Base-by-base conservation (phyloP, 2,797 vertebrate species). In the Brotula barbata region DNA sequence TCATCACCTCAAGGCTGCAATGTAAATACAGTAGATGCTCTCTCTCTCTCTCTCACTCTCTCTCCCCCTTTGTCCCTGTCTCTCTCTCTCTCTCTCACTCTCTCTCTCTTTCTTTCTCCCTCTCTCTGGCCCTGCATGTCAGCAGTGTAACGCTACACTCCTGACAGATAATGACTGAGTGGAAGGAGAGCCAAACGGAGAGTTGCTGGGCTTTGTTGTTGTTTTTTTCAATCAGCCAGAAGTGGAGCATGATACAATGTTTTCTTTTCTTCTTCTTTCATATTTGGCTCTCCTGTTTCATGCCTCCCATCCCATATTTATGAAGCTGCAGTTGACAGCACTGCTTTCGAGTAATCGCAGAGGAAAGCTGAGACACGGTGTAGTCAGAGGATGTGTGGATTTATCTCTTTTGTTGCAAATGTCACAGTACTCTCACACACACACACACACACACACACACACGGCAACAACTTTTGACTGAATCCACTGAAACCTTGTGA, bases 181-280 rank as follows among this genome's bases (percentile, higher is more conserved):
- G 7, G 20, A 40, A 41, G 58, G 20, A 44, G 12, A 44, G 44
- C 13, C 44, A 46, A 23, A 22, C n/a, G 21, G 9, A 45, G 31
- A 23, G 40, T 54, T 23, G 15, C 12, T 40, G 4, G 6, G 36
- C 25, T 48, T 48, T 41, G 28, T 48, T 48, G 51, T 46, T 63
- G 41, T 50, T 6, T 22, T 15, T 36, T 21, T 36, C 14, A 22
- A 44, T 44, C 14, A 6, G 17, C 20, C 19, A 14, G 16, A 20
- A 20, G 19, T 11, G 21, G 6, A 45, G n/a, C n/a, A n/a, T n/a
- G n/a, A n/a, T n/a, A 7, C 21, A 45, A 45, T 45, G 15, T 46
- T 68, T 48, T 48, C 15, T 22, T 13, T 25, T 3, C 14, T 46
- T 12, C 13, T 17, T n/a, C 23, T 34, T 19, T 9, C 34, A 8